Percentiles rank a stretch among this genome's conserved stretches.
Evolutionary conservation across 2,113 vertebrate genomes (phyloP).

Genomic region (Aegithalos caudatus): DNA sequence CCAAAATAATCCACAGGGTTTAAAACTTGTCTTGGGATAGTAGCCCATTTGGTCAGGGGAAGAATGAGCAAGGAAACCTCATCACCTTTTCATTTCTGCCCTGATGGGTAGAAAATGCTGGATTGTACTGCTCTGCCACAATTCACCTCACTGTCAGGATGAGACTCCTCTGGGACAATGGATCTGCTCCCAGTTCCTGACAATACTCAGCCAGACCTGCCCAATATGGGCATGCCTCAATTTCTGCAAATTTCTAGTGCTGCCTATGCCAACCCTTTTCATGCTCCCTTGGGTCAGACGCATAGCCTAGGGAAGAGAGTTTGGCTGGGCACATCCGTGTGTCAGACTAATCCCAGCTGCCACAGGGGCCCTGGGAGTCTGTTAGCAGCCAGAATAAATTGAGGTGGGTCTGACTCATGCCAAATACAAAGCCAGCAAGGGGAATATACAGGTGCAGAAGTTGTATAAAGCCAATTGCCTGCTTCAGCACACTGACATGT

Average conservation of each 20-base stretch:
- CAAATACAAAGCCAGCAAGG: not conserved
- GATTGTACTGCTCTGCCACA: not conserved
- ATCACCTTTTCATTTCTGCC: not conserved
- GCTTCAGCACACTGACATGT: not conserved
- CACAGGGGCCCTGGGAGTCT: not conserved
- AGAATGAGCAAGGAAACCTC: not conserved
- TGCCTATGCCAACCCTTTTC: not conserved
- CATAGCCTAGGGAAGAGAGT: not conserved
- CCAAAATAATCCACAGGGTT: not conserved
- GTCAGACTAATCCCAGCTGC: constrained; percentile 3
- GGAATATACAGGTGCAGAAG: not conserved
- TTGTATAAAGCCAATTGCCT: not conserved
- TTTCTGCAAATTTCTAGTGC: not conserved
- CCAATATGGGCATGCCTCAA: not conserved
- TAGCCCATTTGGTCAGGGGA: not conserved
- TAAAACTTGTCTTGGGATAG: not conserved
- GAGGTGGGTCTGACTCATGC: not conserved
- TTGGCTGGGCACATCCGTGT: not conserved
- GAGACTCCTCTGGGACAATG: not conserved
- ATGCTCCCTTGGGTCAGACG: not conserved
- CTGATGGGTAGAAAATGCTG: not conserved
- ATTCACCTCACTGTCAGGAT: not conserved
- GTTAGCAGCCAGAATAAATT: not conserved
- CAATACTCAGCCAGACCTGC: not conserved
- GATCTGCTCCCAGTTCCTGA: not conserved